These are phyloP conservation scores for Neoitamus cyanurus DNA, from an alignment of 2,888 invertebrate species.

Conservation along the genomic window DNA sequence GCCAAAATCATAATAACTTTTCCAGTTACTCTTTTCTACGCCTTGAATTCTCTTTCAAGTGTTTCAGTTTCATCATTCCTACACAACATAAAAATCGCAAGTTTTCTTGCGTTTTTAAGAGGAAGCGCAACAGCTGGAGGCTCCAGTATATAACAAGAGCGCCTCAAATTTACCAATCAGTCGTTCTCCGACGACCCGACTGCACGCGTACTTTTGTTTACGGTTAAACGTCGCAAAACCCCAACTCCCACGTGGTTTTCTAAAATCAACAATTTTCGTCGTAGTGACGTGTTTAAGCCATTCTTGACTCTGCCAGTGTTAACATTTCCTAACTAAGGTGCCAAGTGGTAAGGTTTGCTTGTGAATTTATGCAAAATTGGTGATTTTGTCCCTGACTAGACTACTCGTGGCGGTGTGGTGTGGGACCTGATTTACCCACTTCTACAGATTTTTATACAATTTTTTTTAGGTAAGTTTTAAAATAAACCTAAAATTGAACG, in stretches of 20 bases:
- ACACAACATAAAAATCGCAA: not conserved
- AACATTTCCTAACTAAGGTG: not conserved
- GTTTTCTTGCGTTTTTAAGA: not conserved
- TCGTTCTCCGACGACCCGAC: constrained; percentile 17
- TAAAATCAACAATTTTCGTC: not conserved
- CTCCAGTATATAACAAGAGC: not conserved
- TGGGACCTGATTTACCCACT: not conserved
- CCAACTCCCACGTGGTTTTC: constrained; percentile 15
- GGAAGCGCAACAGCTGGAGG: not conserved
- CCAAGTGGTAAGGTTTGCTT: not conserved
- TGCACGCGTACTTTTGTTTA: not conserved
- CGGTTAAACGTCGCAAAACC: not conserved
- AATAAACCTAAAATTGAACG: not conserved
- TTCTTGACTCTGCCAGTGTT: not conserved
- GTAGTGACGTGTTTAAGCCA: not conserved
- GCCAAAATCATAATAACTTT: not conserved
- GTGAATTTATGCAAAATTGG: not conserved
- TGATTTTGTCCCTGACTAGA: not conserved
- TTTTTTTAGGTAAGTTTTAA: not conserved
- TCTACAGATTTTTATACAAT: not conserved
- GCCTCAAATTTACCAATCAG: not conserved
- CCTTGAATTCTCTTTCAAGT: not conserved
- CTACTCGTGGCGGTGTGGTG: not conserved
- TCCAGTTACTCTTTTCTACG: not conserved
- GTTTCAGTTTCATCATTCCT: not conserved